phyloP scores from a whole-genome alignment of 1,140 invertebrate genomes.

The Pogonomyrmex californicus region DNA sequence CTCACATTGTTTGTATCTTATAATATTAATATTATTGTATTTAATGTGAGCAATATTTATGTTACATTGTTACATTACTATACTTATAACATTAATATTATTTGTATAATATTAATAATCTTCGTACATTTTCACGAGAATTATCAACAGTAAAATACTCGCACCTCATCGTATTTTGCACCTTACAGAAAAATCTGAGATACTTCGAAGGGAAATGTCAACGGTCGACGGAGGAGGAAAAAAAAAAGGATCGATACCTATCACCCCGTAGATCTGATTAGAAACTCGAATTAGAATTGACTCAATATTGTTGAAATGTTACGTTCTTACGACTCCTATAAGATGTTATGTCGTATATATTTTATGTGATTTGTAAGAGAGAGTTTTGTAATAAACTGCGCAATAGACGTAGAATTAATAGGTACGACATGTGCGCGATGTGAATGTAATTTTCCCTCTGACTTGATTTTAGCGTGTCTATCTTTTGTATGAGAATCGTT shows the following conservation, averaged over 20 bases:
- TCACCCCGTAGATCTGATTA: conserved; percentile 49
- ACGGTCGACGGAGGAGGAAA: conserved; percentile 7
- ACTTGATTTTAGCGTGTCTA: conserved; percentile 15
- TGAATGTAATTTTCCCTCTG: conserved; percentile 22
- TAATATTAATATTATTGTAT: conserved; percentile 14
- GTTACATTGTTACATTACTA: background rate
- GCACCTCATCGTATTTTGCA: conserved; percentile 41
- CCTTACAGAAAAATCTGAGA: conserved; percentile 54
- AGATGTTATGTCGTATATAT: conserved; percentile 8
- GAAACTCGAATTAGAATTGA: conserved; percentile 44
- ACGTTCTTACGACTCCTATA: background rate
- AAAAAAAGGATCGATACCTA: conserved; percentile 29
- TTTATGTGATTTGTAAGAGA: conserved; percentile 25
- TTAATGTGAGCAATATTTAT: background rate
- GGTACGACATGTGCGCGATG: background rate
- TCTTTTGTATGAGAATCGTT: conserved; percentile 56
- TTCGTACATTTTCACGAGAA: background rate
- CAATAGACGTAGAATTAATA: conserved; percentile 17
- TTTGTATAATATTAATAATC: background rate
- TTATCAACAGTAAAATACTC: background rate
- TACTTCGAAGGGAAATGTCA: conserved; percentile 48
- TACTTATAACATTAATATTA: conserved; percentile 2
- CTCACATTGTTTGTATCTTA: background rate
- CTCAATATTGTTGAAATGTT: background rate
- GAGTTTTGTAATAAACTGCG: conserved; percentile 22